Evolutionary conservation across 2,113 vertebrate species (phyloP).

Genomic region (Caracal caracal): DNA sequence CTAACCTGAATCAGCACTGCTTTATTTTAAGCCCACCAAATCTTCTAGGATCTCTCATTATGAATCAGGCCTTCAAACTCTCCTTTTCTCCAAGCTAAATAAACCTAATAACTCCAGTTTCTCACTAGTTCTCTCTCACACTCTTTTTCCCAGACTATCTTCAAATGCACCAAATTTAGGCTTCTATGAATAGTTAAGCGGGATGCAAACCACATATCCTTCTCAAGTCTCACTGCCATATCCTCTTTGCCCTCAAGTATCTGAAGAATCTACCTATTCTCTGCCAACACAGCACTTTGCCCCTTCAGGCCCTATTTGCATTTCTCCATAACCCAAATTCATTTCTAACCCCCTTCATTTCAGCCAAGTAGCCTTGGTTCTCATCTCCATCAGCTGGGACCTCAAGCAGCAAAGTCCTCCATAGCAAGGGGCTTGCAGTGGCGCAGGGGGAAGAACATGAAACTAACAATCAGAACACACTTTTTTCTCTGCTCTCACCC

Average conservation of each 20-base stretch:
- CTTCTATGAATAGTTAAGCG: neutral
- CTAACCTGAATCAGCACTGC: neutral
- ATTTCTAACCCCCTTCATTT: neutral
- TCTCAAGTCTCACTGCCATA: neutral
- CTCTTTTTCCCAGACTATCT: neutral
- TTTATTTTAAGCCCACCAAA: neutral
- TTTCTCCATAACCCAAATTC: neutral
- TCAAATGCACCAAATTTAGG: neutral
- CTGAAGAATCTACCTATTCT: conserved; percentile 18
- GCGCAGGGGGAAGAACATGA: neutral
- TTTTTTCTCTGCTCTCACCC: neutral
- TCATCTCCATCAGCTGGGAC: neutral
- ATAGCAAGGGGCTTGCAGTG: neutral
- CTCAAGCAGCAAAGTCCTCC: neutral
- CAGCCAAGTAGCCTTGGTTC: neutral
- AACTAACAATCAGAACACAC: neutral
- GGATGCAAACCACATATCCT: neutral
- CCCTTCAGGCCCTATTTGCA: neutral
- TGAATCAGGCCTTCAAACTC: neutral
- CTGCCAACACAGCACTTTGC: neutral
- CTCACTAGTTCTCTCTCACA: neutral
- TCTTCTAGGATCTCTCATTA: neutral
- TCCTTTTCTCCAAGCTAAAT: conserved; percentile 1
- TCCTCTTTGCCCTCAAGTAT: neutral
- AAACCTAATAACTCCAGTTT: neutral